Evolutionary conservation across 1,140 invertebrate species (phyloP).

Genomic region (Brachionus koreanus): DNA sequence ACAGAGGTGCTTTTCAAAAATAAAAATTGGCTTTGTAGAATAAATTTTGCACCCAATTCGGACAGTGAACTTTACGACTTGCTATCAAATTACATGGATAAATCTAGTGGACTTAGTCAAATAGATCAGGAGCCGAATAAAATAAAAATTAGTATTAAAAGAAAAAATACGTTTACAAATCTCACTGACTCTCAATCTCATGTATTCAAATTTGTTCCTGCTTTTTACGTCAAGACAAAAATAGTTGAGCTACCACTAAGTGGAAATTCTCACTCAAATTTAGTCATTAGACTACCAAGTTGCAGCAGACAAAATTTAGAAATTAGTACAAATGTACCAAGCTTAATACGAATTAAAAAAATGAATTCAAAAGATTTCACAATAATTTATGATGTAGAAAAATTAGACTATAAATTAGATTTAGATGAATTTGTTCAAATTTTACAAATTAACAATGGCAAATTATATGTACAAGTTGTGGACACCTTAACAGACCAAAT

Average conservation of each 20-base stretch:
- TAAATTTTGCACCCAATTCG: neutral
- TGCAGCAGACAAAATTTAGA: neutral
- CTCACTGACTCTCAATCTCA: neutral
- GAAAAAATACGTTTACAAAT: neutral
- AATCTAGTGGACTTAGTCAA: neutral
- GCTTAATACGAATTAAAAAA: neutral
- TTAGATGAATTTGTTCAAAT: neutral
- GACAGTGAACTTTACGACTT: neutral
- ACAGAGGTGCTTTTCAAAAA: neutral
- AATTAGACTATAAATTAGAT: neutral
- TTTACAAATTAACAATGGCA: neutral
- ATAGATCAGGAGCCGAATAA: neutral
- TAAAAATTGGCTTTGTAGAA: neutral
- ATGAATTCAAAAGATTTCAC: neutral
- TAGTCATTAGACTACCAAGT: neutral
- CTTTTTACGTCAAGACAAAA: neutral
- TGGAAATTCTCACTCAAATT: constrained; percentile 12
- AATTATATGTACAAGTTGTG: constrained; percentile 8
- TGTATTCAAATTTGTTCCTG: neutral
- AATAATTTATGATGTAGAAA: neutral
- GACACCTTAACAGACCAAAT: neutral
- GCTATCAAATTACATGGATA: neutral
- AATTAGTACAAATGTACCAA: neutral
- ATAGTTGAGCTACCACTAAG: neutral
- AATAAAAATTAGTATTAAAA: neutral